Evolutionary conservation across 2,113 vertebrate species (phyloP).

Genomic region (Anser brachyrhynchus): DNA sequence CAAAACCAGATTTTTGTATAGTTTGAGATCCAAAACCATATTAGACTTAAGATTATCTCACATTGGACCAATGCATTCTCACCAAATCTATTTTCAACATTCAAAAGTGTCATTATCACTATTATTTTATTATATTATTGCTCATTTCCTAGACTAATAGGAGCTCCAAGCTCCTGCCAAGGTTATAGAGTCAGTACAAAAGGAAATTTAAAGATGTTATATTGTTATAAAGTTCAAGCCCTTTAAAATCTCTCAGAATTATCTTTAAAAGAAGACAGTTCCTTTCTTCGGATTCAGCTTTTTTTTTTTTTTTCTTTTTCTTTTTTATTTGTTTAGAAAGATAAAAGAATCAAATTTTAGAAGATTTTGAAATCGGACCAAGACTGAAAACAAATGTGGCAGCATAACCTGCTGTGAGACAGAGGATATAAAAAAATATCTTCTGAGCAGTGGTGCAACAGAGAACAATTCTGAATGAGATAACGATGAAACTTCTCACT

Average conservation of each 20-base stretch:
- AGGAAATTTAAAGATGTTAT: not conserved
- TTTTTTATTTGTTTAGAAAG: conserved; percentile 21
- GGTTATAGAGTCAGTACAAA: not conserved
- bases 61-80: not conserved
- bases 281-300: not conserved
- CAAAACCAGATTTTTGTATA: not conserved
- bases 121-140: not conserved
- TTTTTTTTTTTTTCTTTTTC: not conserved
- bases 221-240: not conserved
- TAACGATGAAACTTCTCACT: not conserved
- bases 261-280: not conserved
- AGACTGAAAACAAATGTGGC: conserved; percentile 10
- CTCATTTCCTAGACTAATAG: not conserved
- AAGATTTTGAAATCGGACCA: not conserved
- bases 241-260: not conserved
- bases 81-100: not conserved
- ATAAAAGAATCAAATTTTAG: conserved; percentile 2
- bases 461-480: not conserved
- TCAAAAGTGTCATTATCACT: not conserved
- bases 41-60: not conserved
- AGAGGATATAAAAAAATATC: conserved; percentile 1
- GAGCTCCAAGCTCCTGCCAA: not conserved
- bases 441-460: not conserved
- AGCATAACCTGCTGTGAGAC: not conserved
- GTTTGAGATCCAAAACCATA: not conserved